These are phyloP conservation scores for Sesamia inferens DNA, from an alignment of 2,888 invertebrate species.

Conservation along the genomic window DNA sequence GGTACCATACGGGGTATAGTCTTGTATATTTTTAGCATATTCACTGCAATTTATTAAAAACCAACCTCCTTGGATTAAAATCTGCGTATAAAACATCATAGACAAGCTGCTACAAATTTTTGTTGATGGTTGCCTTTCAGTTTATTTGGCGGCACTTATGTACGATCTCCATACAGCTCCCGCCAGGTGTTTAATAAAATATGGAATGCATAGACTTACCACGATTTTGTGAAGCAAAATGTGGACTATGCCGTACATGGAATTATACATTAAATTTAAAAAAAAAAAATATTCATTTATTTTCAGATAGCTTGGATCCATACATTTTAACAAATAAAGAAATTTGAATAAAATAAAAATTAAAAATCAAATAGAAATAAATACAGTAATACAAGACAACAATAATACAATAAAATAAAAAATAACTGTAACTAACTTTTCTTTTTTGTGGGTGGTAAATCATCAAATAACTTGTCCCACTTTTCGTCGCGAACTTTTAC, in stretches of 20 bases:
- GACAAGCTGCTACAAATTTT: conserved; percentile 34
- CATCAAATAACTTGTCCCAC: too few relatives aligned
- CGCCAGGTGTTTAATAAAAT: conserved; percentile 60
- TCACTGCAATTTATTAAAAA: neutral
- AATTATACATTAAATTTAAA: too few relatives aligned
- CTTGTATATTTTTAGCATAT: neutral
- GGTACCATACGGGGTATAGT: too few relatives aligned
- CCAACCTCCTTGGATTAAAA: neutral
- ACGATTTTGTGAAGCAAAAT: conserved; percentile 2
- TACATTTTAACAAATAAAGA: too few relatives aligned
- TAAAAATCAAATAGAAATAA: too few relatives aligned
- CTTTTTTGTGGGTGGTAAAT: neutral
- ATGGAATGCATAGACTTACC: conserved; percentile 34
- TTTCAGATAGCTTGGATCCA: too few relatives aligned
- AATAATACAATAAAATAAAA: too few relatives aligned
- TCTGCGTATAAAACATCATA: neutral
- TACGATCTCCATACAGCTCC: conserved; percentile 69
- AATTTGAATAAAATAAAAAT: too few relatives aligned
- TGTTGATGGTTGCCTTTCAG: conserved; percentile 27
- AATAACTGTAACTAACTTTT: too few relatives aligned
- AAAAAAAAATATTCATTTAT: too few relatives aligned
- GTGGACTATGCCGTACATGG: neutral
- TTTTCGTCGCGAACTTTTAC: too few relatives aligned
- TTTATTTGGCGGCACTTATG: conserved; percentile 69
- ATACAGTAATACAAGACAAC: too few relatives aligned